Base-by-base conservation (phyloP, 2,888 invertebrate genomes). In the Eupelmus urozonus region DNA sequence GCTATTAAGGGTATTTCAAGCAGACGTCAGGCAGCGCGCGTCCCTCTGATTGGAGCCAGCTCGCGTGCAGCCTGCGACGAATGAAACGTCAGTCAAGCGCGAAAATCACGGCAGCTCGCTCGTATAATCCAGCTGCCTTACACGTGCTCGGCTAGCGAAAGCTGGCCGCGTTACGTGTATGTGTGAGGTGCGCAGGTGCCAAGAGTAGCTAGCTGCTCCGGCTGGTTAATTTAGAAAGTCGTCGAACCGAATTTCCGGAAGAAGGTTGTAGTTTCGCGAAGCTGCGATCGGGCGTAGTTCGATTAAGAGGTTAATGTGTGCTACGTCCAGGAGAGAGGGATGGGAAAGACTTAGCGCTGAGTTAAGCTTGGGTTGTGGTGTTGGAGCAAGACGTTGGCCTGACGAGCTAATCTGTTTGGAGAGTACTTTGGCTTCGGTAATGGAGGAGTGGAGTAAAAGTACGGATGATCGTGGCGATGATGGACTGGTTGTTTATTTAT, bases 11-110 rank as follows among this genome's bases (percentile, higher is more conserved):
- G 5, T 9, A 9, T 34, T 34, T 34, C 34, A 34, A 34, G 34
- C 34, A 34, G 34, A 34, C 34, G 34, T 34, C 9, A 34, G 34
- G 5, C 3, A 9, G 9, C 9, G 34, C 34, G 5, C 53, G 53
- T 27, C 34, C 23, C 29, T 40, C 59, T n/a, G 51, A 25, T 20
- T 34, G 45, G 45, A 45, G 34, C 34, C 34, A 9, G 3, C 45
- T 16, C 13, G 4, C 45, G 2, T 13, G 9, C 16, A 9, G 45
- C 2, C 45, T 45, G 1, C 23, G 60, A 65, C 23, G 51, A 75
- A 75, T 67, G 74, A 67, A 67, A 75, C 16, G 59, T 67, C 67
- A 67, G 40, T 75, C 57, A 57, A 45, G 65, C 57, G 42, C 5
- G 57, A 65, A 73, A 73, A 73, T 65, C 73, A 60, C 4, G 18